Evolutionary conservation across 92 coral and sea anemone genomes (phyloP).

Genomic region (Siderastrea radians): DNA sequence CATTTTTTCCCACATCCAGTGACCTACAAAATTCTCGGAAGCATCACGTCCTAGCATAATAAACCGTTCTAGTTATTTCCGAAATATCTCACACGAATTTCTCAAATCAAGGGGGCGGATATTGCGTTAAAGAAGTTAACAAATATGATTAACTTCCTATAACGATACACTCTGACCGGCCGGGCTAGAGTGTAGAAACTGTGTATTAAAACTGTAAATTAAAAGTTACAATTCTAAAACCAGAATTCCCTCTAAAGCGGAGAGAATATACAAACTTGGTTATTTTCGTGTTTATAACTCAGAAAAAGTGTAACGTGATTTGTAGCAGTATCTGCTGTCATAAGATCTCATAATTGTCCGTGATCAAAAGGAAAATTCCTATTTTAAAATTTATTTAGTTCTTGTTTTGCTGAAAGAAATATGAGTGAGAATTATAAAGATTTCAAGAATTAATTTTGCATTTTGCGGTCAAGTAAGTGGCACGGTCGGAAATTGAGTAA

Average conservation of each 20-base stretch:
- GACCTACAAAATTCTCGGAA: neutral
- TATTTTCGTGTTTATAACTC: neutral
- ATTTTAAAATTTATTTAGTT: neutral
- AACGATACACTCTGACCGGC: neutral
- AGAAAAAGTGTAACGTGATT: neutral
- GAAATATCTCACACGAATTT: conserved; percentile 25
- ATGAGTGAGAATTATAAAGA: neutral
- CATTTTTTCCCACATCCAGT: neutral
- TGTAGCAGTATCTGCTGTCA: neutral
- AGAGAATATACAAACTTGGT: neutral
- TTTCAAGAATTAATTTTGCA: conserved; percentile 12
- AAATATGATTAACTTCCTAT: neutral
- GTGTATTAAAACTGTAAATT: neutral
- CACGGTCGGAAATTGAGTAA: conserved; percentile 23
- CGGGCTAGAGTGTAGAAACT: neutral
- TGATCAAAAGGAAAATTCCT: neutral
- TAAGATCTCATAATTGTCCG: neutral
- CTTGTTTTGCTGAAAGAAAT: neutral
- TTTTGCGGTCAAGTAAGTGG: conserved; percentile 40
- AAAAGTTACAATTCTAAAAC: neutral
- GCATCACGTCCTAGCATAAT: conserved; percentile 25
- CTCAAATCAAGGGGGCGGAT: conserved; percentile 10
- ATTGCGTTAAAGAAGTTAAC: conserved; percentile 14
- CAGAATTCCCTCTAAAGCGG: no score
- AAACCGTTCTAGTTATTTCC: neutral